Percentiles rank a stretch among this genome's conserved stretches.
These are phyloP conservation scores for Anthopleura sola DNA, from an alignment of 64 coral and sea anemone species.

Conservation along the genomic window DNA sequence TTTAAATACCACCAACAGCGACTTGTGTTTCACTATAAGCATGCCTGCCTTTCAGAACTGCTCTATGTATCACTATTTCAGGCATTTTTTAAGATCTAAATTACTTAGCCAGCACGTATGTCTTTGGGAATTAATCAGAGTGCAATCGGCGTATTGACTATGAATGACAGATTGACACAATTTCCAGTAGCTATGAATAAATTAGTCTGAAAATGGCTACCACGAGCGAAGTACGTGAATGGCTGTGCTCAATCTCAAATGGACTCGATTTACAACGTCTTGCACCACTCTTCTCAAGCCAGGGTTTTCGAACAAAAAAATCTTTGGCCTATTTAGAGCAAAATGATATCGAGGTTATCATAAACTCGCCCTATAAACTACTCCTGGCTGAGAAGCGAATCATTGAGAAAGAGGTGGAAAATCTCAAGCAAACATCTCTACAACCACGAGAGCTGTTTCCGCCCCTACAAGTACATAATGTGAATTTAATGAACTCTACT, in stretches of 20 bases:
- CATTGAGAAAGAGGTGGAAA: constrained; percentile 23
- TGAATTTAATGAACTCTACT: too few species aligned
- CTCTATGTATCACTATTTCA: not conserved
- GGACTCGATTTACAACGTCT: not conserved
- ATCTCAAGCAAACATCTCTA: too few species aligned
- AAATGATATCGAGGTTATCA: constrained; percentile 9
- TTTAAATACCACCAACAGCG: not conserved
- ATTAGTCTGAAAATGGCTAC: not conserved
- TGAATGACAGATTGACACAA: not conserved
- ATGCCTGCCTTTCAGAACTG: not conserved
- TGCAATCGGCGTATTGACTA: not conserved
- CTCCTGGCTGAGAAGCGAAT: constrained; percentile 19
- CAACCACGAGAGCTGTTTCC: too few species aligned
- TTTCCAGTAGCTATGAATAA: too few species aligned
- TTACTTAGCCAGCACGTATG: not conserved
- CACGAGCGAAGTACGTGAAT: not conserved
- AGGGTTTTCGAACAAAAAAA: not conserved
- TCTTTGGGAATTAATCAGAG: too few species aligned
- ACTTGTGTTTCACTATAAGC: not conserved
- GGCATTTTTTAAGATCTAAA: too few species aligned
- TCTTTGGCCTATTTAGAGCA: constrained; percentile 10
- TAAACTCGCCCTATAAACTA: constrained; percentile 30
- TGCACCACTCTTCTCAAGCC: not conserved
- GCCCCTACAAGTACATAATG: too few species aligned
- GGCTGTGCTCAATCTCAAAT: not conserved